Base-by-base conservation (phyloP, 2,113 vertebrate species). In the Ardeotis arabs region DNA sequence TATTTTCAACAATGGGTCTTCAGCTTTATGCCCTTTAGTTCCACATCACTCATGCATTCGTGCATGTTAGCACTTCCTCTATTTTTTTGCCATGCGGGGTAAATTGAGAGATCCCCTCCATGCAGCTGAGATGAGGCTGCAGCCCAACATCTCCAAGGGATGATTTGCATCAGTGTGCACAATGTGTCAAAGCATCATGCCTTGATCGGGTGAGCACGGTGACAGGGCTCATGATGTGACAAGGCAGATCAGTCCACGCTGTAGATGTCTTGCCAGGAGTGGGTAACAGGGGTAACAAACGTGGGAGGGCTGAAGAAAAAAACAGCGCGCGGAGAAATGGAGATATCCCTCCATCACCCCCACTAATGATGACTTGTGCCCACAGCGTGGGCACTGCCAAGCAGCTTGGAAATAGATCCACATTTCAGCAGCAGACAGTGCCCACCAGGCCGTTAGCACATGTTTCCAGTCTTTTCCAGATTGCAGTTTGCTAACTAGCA, bases 41-140 rank as follows among this genome's bases (percentile, higher is more conserved):
- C 23, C 35, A 11, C 19, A 1, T 41, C 16, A 4, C 35, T 45
- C 0, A 0, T 37, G 21, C 47, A 7, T 5, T 56, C 0, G 2
- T 29, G 56, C 6, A 0, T 22, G 33, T 22, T 60, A 23, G 7
- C 3, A 10, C 31, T 50, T 49, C 67, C 63, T 69, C 33, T 33
- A 1, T 22, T 55, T 81, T 78, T 74, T 45, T 76, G 63, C 58
- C 73, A 88, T 0, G 0, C 3, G 2, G 92, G 49, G 35, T 33
- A 21, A 73, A 33, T 6, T 9, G 58, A 76, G 70, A 64, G 33
- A 68, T n/a, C 5, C 12, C 6, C 21, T 29, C 37, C 0, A 0
- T 10, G 41, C 0, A 1, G 22, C 64, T 67, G 60, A 84, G 80
- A 56, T 45, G 77, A 41, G 69, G 24, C 39, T 14, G 6, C 0